phyloP scores from a whole-genome alignment of 2,113 vertebrate species.

The Peucedramus taeniatus region DNA sequence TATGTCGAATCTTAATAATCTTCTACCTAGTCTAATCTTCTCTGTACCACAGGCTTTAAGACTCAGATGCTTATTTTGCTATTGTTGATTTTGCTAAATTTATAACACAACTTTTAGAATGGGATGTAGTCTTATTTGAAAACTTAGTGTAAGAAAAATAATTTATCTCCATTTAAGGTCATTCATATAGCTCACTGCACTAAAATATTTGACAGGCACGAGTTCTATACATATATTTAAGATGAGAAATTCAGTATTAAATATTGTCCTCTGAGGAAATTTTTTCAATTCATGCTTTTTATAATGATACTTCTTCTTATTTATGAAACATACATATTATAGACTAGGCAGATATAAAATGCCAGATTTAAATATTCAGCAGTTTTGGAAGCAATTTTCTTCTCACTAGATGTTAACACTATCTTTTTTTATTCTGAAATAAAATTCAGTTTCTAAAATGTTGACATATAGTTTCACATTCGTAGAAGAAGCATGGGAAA shows the following conservation, averaged over 20 bases:
- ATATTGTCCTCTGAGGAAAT: background rate
- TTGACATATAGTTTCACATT: background rate
- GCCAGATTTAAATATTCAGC: conserved; percentile 12
- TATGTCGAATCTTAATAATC: background rate
- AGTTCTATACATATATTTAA: background rate
- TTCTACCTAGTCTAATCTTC: background rate
- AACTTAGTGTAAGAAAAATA: background rate
- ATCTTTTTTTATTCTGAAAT: background rate
- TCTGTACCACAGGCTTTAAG: background rate
- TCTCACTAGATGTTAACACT: background rate
- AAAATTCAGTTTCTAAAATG: conserved; percentile 13
- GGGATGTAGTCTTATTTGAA: background rate
- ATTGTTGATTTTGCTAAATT: background rate
- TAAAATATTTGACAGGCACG: background rate
- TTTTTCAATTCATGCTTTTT: background rate
- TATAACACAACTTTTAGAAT: background rate
- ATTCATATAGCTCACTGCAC: background rate
- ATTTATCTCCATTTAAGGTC: background rate
- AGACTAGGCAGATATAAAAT: conserved; percentile 1
- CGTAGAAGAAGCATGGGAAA: background rate
- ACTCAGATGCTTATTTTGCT: background rate
- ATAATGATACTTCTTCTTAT: background rate
- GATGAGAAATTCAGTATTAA: background rate
- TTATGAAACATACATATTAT: background rate
- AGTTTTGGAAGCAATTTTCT: background rate